Conservation (phyloP, 1,140 invertebrate species). For the Ptiloglossa arizonensis region DNA sequence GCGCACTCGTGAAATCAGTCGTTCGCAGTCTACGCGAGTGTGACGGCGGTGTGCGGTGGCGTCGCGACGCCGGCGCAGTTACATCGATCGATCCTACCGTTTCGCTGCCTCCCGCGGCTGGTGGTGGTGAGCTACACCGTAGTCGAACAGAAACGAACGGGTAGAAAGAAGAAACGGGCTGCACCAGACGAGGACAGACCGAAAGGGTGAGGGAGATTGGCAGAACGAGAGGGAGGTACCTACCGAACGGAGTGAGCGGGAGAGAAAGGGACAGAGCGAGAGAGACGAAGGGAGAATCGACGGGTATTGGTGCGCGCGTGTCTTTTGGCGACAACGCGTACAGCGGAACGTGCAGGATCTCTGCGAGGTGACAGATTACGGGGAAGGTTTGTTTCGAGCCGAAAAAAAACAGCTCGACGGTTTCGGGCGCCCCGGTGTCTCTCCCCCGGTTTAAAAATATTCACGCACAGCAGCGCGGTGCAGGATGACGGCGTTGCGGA, state of each 20-base stretch:
- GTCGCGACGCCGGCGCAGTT: slow-evolving; percentile 77
- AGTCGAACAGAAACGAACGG: slow-evolving; percentile 16
- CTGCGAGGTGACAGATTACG: slow-evolving; percentile 45
- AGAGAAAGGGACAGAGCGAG: not conserved
- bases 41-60: slow-evolving; percentile 52
- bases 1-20: slow-evolving; percentile 54
- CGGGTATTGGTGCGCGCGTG: slow-evolving; percentile 32
- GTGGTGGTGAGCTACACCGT: slow-evolving; percentile 12
- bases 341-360: slow-evolving; percentile 24
- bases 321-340: slow-evolving; percentile 43
- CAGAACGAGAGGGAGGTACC: not conserved
- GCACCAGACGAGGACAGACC: not conserved
- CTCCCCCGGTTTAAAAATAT: slow-evolving; percentile 48
- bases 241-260: not conserved
- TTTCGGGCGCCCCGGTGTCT: not conserved
- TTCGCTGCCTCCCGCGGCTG: slow-evolving; percentile 52
- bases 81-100: slow-evolving; percentile 71
- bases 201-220: slow-evolving; percentile 12
- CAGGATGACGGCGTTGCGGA: slow-evolving; percentile 45
- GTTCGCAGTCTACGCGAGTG: slow-evolving; percentile 36
- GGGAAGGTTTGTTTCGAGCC: slow-evolving; percentile 26
- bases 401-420: not conserved
- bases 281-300: slow-evolving; percentile 8
- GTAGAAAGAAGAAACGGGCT: not conserved
- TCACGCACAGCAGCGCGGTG: slow-evolving; percentile 21